Conservation (phyloP, 2,888 invertebrate genomes). For the Oligia latruncula region DNA sequence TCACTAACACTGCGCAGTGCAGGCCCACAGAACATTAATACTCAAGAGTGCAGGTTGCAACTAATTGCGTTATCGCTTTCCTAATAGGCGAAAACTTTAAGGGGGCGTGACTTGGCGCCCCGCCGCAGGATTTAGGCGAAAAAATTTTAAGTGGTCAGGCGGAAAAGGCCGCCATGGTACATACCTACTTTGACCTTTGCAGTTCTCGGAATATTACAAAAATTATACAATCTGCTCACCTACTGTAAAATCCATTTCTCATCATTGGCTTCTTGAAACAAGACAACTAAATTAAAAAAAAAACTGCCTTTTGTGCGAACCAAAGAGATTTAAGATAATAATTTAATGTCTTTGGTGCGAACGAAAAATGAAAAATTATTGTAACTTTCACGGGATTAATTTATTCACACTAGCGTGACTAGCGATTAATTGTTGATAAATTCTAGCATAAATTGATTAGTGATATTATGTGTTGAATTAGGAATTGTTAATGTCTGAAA, state of each 20-base stretch:
- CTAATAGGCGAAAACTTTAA: too few relatives aligned
- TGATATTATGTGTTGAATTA: not conserved
- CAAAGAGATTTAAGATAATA: too few relatives aligned
- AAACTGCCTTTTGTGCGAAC: not conserved
- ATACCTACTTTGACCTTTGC: not conserved
- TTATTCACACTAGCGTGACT: not conserved
- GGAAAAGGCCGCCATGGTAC: too few relatives aligned
- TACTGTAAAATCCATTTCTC: constrained; percentile 24
- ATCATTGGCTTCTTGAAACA: not conserved
- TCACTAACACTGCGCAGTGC: too few relatives aligned
- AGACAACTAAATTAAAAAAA: not conserved
- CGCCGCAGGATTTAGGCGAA: too few relatives aligned
- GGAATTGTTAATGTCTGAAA: not conserved
- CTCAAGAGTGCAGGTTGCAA: too few relatives aligned
- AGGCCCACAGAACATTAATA: too few relatives aligned
- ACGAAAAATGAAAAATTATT: constrained; percentile 5
- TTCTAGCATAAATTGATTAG: constrained; percentile 19
- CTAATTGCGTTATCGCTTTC: too few relatives aligned
- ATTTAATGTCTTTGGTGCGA: not conserved
- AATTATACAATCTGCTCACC: constrained; percentile 17
- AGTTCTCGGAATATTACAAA: not conserved
- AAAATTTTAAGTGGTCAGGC: too few relatives aligned
- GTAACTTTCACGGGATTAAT: constrained; percentile 33
- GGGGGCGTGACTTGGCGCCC: too few relatives aligned
- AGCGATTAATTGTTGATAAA: constrained; percentile 10